Base-by-base conservation (phyloP, 2,888 invertebrate species). In the Carterocephalus palaemon region DNA sequence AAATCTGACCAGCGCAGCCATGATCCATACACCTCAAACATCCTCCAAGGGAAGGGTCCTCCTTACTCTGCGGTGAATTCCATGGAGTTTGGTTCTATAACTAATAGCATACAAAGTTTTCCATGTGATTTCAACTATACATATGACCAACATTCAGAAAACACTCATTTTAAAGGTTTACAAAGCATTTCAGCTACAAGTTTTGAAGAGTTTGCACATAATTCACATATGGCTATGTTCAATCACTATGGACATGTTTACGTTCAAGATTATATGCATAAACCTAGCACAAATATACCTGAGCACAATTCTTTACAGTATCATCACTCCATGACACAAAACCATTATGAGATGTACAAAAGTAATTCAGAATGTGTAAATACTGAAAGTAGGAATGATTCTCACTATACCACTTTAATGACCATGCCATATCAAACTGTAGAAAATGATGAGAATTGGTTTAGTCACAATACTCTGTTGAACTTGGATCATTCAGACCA, bases 361-460 rank as follows among this genome's bases (percentile, higher is more conserved):
- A 79, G 68, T 56, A 64, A 65, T 47, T 53, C 70, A 36, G 83
- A 77, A 54, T 71, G 72, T 70, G 65, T 69, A 52, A 84, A 75
- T 60, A 62, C 68, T 53, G 90, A 90, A 59, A 85, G 71, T 59
- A 82, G 86, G 58, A 73, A 64, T 53, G 83, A 87, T 37, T 88
- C 91, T 59, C 73, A 80, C 56, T 93, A 93, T 72, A 91, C 91
- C 24, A 92, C 90, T 65, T 77, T 93, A 62, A 91, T 90, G 77
- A 89, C 91, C 45, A 88, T 92, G 56, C 79, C 86, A 77, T 89
- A 90, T 76, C 88, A 89, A 67, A 72, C 81, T 17, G 83, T 87
- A 60, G 89, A 89, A 51, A 88, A 85, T 59, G 82, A 84, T 53
- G 83, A 86, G 52, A 85, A 84, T 52, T 86, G 86, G 85, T 85